These are phyloP conservation scores for Chionodraco myersi DNA, from an alignment of 2,113 vertebrate species.

Conservation along the genomic window DNA sequence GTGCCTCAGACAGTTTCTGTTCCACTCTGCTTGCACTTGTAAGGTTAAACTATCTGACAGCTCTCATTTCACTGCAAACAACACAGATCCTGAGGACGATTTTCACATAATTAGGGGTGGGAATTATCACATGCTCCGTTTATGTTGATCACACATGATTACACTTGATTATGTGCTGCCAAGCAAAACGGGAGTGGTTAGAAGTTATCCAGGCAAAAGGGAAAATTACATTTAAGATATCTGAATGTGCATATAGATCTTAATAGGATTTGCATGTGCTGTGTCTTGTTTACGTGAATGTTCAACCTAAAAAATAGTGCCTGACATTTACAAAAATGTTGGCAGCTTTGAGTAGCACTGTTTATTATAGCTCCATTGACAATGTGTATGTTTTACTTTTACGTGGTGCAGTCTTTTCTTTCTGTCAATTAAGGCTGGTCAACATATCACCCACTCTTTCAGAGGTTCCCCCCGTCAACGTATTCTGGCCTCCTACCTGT, in stretches of 20 bases:
- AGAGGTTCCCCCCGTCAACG: too few species aligned
- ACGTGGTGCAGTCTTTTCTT: too few species aligned
- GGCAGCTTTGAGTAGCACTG: background rate
- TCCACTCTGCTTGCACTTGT: constrained; percentile 39
- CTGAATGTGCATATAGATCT: constrained; percentile 10
- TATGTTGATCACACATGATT: constrained; percentile 66
- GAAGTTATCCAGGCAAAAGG: background rate
- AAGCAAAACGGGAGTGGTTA: constrained; percentile 6
- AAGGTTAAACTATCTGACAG: constrained; percentile 72
- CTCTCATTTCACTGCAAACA: constrained; percentile 55
- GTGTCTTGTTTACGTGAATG: background rate
- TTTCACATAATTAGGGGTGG: constrained; percentile 62
- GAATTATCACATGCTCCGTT: constrained; percentile 72
- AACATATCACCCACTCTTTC: too few species aligned
- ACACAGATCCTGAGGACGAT: constrained; percentile 50
- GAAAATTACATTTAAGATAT: constrained; percentile 14
- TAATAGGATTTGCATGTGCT: constrained; percentile 9
- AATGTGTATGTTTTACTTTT: too few species aligned
- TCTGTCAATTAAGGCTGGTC: too few species aligned
- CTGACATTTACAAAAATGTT: background rate
- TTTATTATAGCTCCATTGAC: background rate
- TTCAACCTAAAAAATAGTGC: background rate
- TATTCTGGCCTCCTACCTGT: too few species aligned
- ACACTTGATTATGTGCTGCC: constrained; percentile 21
- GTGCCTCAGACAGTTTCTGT: constrained; percentile 45